A percentile compares a stretch with the other conserved stretches of the same genome.
These are phyloP conservation scores for Sitta carolinensis DNA, from an alignment of 2,797 vertebrate genomes.

Conservation along the genomic window DNA sequence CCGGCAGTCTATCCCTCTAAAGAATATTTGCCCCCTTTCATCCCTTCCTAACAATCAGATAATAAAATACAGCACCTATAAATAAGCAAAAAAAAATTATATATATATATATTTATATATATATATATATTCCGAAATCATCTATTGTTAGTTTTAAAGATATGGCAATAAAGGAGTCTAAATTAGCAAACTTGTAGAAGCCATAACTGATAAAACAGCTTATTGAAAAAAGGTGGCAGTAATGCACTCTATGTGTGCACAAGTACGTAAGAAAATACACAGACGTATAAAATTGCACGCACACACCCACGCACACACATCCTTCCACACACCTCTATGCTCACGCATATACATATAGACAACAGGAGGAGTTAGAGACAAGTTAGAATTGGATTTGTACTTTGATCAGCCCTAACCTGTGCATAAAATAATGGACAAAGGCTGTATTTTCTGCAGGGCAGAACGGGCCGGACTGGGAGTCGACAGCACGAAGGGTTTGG, in stretches of 20 bases:
- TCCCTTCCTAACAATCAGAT: constrained; percentile 97
- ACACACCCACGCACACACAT: constrained; percentile 75
- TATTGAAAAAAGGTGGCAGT: constrained; percentile 96
- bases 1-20: constrained; percentile 99
- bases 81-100: constrained; percentile 91
- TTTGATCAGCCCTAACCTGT: constrained; percentile 75
- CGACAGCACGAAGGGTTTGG: constrained; percentile 64
- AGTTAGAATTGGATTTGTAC: constrained; percentile 84
- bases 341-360: constrained; percentile 84
- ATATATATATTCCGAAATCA: constrained; percentile 89
- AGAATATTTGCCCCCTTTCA: constrained; percentile 97
- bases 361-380: constrained; percentile 94
- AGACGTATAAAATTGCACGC: constrained; percentile 88
- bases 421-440: constrained; percentile 70
- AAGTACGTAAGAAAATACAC: constrained; percentile 94
- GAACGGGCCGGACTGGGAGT: constrained; percentile 59
- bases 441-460: constrained; percentile 57
- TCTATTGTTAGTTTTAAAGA: constrained; percentile 96
- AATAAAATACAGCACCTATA: constrained; percentile 98
- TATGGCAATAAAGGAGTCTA: constrained; percentile 96
- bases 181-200: constrained; percentile 95
- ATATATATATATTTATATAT: constrained; percentile 68
- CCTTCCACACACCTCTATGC: constrained; percentile 79
- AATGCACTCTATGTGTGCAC: constrained; percentile 96
- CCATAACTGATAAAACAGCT: constrained; percentile 97